Conservation (phyloP, 2,888 invertebrate species). For the Tipula helvola region DNA sequence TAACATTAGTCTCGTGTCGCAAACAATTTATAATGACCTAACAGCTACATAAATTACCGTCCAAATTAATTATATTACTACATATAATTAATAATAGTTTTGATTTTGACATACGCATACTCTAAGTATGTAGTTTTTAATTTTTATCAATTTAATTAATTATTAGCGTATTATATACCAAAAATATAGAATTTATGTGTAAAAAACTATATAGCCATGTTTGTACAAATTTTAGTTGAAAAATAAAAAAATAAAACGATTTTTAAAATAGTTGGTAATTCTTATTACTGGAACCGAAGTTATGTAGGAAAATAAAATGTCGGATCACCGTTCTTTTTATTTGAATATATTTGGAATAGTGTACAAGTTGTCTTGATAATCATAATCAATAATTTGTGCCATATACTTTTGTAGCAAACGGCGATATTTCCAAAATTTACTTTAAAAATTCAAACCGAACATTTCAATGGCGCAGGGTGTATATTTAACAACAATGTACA, state of each 20-base stretch:
- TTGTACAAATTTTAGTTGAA: conserved; percentile 9
- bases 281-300: background rate
- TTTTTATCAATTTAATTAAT: background rate
- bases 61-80: background rate
- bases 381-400: no score
- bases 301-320: no score
- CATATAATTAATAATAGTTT: background rate
- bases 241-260: background rate
- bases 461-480: no score
- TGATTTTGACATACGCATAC: no score
- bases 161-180: background rate
- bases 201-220: conserved; percentile 6
- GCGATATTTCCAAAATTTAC: no score
- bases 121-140: background rate
- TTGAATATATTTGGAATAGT: no score
- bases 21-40: background rate
- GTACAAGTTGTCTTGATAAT: no score
- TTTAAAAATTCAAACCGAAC: no score
- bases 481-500: no score
- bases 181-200: conserved; percentile 5
- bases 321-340: no score
- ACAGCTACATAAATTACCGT: background rate
- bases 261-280: background rate
- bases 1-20: background rate
- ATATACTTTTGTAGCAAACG: no score